A percentile compares a stretch with the other conserved stretches of the same genome.
These are phyloP conservation scores for Oenanthe oenanthe DNA, from an alignment of 2,113 vertebrate genomes.

Conservation along the genomic window DNA sequence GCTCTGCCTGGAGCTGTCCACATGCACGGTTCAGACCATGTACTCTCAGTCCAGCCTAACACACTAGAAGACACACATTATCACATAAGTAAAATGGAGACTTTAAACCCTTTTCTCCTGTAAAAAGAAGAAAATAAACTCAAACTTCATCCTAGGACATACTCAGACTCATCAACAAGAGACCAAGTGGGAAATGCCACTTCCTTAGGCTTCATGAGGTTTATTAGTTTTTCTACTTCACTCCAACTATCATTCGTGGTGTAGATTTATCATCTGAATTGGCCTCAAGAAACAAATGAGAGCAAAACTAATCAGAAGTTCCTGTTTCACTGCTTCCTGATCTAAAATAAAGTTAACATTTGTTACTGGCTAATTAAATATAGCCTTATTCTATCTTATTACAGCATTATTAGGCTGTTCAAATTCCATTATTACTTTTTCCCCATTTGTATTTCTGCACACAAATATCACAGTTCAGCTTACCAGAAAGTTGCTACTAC, in stretches of 20 bases:
- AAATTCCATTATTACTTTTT: not conserved
- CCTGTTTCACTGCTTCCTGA: too few relatives aligned
- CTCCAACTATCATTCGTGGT: not conserved
- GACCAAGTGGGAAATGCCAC: not conserved
- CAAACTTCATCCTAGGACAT: not conserved
- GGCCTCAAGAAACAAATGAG: not conserved
- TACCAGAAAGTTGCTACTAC: not conserved
- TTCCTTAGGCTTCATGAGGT: not conserved
- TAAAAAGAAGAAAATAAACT: not conserved
- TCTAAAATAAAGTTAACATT: too few relatives aligned
- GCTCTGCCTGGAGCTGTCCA: not conserved
- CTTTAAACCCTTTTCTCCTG: not conserved
- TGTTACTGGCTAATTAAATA: too few relatives aligned
- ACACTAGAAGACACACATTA: not conserved
- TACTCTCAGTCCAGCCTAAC: not conserved
- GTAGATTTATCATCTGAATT: not conserved
- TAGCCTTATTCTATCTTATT: too few relatives aligned
- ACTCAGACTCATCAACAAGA: not conserved
- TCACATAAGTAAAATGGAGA: not conserved
- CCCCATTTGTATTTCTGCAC: not conserved
- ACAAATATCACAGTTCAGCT: not conserved
- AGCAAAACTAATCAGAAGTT: too few relatives aligned
- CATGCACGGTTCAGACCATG: accelerated
- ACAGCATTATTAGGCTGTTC: too few relatives aligned
- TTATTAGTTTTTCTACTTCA: not conserved